These are phyloP conservation scores for Pontoporia blainvillei DNA, from an alignment of 2,113 vertebrate species.

Conservation along the genomic window DNA sequence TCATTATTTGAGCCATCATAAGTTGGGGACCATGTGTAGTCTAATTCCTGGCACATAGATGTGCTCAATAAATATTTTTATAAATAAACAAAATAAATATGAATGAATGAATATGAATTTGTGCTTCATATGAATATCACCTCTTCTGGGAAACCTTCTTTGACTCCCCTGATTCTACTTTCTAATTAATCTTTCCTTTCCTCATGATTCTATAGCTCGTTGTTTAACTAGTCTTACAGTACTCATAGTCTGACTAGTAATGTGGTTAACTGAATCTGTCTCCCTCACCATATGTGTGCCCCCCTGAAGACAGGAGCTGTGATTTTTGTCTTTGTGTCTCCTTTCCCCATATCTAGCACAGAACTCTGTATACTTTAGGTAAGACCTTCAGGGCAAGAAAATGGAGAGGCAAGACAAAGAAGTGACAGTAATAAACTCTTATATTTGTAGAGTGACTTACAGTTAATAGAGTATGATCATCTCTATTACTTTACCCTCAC, in stretches of 20 bases:
- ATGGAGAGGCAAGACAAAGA: neutral
- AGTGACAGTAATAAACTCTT: neutral
- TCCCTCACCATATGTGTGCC: neutral
- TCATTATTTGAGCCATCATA: no score
- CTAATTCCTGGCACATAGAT: neutral
- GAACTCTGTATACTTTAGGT: neutral
- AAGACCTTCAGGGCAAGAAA: neutral
- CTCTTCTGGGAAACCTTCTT: neutral
- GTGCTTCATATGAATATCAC: neutral
- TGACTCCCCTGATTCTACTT: neutral
- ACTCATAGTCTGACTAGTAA: neutral
- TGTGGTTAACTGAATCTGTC: neutral
- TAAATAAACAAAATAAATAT: neutral
- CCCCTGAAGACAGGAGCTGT: neutral
- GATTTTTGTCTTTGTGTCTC: neutral
- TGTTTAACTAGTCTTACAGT: neutral
- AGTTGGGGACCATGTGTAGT: neutral
- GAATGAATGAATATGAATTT: no score
- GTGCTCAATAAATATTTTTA: neutral
- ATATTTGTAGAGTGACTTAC: neutral
- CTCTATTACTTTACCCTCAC: neutral
- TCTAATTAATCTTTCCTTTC: neutral
- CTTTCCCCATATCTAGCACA: neutral
- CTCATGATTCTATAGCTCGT: neutral
- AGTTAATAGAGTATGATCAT: neutral